Evolutionary conservation across 2,888 invertebrate species (phyloP).

Genomic region (Sphecodes monilicornis): DNA sequence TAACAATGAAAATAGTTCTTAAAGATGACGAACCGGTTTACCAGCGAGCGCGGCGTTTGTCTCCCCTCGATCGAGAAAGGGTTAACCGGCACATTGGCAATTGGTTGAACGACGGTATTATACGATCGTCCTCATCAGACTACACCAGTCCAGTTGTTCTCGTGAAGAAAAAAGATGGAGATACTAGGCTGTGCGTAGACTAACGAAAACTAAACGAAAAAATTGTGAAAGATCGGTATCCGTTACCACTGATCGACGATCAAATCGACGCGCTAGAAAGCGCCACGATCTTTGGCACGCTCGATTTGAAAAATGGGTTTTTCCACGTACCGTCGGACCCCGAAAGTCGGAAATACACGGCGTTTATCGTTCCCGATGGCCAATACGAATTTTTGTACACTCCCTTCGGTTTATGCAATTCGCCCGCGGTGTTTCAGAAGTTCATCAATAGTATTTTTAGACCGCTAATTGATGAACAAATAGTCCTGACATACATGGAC

Average conservation of each 20-base stretch:
- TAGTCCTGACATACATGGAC: too few species aligned
- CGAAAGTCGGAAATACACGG: neutral
- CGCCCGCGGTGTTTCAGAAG: neutral
- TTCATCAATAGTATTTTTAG: conserved; percentile 53
- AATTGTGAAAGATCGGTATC: neutral
- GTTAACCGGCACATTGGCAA: neutral
- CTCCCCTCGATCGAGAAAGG: too few species aligned
- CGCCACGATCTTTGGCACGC: neutral
- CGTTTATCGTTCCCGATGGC: neutral
- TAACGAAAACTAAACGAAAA: neutral
- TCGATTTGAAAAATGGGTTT: neutral
- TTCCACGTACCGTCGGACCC: neutral
- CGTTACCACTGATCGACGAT: neutral
- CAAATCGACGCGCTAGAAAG: neutral
- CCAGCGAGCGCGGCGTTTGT: too few species aligned
- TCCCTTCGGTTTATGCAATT: conserved; percentile 59
- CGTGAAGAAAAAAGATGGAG: neutral
- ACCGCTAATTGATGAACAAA: neutral
- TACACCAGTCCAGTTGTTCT: neutral
- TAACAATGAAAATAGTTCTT: too few species aligned
- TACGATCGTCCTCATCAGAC: neutral
- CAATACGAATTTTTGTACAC: neutral
- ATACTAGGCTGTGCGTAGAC: neutral
- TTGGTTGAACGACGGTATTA: neutral
- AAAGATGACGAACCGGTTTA: too few species aligned